Evolutionary conservation across 2,888 invertebrate species (phyloP).

Genomic region (Ecliptopera silaceata): DNA sequence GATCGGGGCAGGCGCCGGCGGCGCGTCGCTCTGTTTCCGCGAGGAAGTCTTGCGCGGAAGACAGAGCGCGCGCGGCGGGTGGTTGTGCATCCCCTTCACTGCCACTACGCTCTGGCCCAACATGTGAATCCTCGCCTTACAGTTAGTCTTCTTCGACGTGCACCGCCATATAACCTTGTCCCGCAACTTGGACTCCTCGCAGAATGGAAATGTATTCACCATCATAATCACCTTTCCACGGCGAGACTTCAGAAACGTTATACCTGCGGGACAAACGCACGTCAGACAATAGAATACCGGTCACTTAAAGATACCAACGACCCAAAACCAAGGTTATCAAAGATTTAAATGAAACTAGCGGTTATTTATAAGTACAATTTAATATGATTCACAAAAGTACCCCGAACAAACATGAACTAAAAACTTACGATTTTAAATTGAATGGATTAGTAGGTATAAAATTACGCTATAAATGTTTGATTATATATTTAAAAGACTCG

Average conservation of each 20-base stretch:
- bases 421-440: constrained; percentile 72
- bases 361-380: constrained; percentile 81
- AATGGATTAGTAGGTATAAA: constrained; percentile 65
- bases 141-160: constrained; percentile 80
- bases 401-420: constrained; percentile 71
- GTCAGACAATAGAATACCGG: constrained; percentile 50
- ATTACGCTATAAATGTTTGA: constrained; percentile 62
- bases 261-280: constrained; percentile 67
- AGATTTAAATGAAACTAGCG: constrained; percentile 69
- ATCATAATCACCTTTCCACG: constrained; percentile 81
- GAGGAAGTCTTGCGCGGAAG: constrained; percentile 45
- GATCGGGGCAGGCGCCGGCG: constrained; percentile 27
- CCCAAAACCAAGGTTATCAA: not conserved
- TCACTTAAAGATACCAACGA: not conserved
- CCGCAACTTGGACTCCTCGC: constrained; percentile 78
- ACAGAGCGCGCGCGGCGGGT: constrained; percentile 68
- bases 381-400: constrained; percentile 81
- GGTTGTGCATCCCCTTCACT: constrained; percentile 80
- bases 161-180: constrained; percentile 81
- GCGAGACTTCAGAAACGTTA: constrained; percentile 78
- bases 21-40: constrained; percentile 45
- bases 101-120: constrained; percentile 75
- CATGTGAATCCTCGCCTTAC: constrained; percentile 80
- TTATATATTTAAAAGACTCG: constrained; percentile 56
- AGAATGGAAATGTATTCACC: constrained; percentile 81